Percentiles rank a stretch among this genome's conserved stretches.
phyloP scores from a whole-genome alignment of 2,888 invertebrate species.

The Pristionchus japonicus region DNA sequence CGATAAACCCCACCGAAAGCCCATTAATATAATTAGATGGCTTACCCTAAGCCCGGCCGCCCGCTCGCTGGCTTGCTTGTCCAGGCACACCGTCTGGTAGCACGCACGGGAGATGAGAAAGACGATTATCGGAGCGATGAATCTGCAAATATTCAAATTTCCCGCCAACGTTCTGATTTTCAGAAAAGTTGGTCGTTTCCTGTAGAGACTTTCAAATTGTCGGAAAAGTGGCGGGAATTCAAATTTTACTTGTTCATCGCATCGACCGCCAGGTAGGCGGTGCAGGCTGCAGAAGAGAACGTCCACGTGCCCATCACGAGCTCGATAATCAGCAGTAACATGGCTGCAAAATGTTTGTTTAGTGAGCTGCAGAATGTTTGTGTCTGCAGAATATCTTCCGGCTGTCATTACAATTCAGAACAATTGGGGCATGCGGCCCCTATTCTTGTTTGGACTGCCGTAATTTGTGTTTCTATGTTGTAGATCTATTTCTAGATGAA shows the following conservation, averaged over 20 bases:
- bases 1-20: neutral
- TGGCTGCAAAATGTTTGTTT: constrained; percentile 62
- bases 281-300: constrained; percentile 68
- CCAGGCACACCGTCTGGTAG: constrained; percentile 72
- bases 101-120: constrained; percentile 73
- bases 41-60: constrained; percentile 72
- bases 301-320: constrained; percentile 72
- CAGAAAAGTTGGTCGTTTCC: neutral
- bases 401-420: no score
- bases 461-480: no score
- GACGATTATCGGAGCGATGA: constrained; percentile 73
- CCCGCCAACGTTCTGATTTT: neutral
- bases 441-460: neutral
- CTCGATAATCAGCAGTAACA: constrained; percentile 72
- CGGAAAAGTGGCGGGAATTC: constrained; percentile 8
- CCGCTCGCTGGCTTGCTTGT: constrained; percentile 65
- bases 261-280: constrained; percentile 70
- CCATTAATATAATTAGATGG: neutral
- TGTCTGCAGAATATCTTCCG: neutral
- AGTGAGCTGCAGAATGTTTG: neutral
- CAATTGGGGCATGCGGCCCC: no score
- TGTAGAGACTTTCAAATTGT: constrained; percentile 17
- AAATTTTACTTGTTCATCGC: constrained; percentile 70
- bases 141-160: constrained; percentile 53
- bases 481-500: no score